Evolutionary conservation across 2,888 invertebrate genomes (phyloP), one percentile per base, ranked within the genome.

Genomic region (Salticus scenicus): DNA sequence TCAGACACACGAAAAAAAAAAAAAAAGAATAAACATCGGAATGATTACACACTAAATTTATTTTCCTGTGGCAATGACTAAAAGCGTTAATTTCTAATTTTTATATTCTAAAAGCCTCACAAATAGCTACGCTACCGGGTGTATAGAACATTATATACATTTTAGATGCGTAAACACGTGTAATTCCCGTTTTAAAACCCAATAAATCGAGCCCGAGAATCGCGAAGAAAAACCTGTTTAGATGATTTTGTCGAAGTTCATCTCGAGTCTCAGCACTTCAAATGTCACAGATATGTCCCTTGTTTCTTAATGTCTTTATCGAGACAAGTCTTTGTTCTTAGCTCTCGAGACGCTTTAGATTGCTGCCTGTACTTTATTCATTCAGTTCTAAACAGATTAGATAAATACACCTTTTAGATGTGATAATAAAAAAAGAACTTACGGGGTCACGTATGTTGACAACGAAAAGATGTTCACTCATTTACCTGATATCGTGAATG

Each of bases 281-380:
- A 57, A 24, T 57, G 24, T 24, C 57, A 57, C 24, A 57, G 57
- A 57, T 57, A 57, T 57, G 57, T 24, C 57, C 33, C 41, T 81
- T 74, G 74, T 81, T 70, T 74, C 75, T 82, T 70, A 70, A 63
- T 75, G 75, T 82, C 75, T 75, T 82, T 76, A 82, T 82, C 82
- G 27, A 63, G 31, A 27, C 28, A 27, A 69, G 75, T 63, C 82
- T 82, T 82, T 82, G 75, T 75, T 82, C 70, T 70, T 57, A 14
- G 33, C 64, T 20, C 82, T 82, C 74, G 64, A 82, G 75, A 70
- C 74, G 63, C 24, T 80, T 71, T 33, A 47, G 42, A 57, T 57
- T 57, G 57, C 57, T 57, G 57, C 57, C 57, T 57, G 57, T 57
- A 57, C 57, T 57, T 57, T 78, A 78, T 78, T 78, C 78, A 78